Percentiles rank a stretch among this genome's conserved stretches.
Evolutionary conservation across 2,888 invertebrate species (phyloP).

Genomic region (Cantharis rufa): DNA sequence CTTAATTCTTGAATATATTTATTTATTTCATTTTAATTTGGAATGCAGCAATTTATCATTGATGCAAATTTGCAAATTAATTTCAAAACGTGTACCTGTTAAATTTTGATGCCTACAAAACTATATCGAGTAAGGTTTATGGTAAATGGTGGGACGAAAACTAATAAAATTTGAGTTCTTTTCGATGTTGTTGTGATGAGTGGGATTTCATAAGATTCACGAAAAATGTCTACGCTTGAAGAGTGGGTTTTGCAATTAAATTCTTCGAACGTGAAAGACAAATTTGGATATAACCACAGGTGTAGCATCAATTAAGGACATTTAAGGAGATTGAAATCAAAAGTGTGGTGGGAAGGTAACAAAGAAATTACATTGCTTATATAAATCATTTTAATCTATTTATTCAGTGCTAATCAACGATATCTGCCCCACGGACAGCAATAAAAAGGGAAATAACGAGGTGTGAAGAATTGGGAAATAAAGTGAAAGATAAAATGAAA

Average conservation of each 20-base stretch:
- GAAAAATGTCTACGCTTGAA: neutral
- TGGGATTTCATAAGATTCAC: neutral
- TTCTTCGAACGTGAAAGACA: slow-evolving; percentile 9
- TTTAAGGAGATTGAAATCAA: neutral
- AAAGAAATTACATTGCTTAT: neutral
- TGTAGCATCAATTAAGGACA: neutral
- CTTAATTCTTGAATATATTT: neutral
- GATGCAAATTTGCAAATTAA: neutral
- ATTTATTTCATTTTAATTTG: neutral
- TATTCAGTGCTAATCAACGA: too few relatives aligned
- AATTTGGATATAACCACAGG: slow-evolving; percentile 4
- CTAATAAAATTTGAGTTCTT: neutral
- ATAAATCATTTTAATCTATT: neutral
- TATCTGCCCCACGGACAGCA: too few relatives aligned
- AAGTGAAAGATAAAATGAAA: too few relatives aligned
- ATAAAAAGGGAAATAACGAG: too few relatives aligned
- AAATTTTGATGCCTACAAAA: neutral
- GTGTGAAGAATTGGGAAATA: too few relatives aligned
- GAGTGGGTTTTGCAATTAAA: slow-evolving; percentile 4
- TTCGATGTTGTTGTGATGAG: neutral
- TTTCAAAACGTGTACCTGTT: neutral
- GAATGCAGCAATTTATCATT: neutral
- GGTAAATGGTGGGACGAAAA: neutral
- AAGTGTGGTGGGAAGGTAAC: neutral
- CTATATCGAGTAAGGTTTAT: neutral